Percentiles rank a stretch among this genome's conserved stretches.
Evolutionary conservation across 2,888 invertebrate species (phyloP).

Genomic region (Xestia xanthographa): DNA sequence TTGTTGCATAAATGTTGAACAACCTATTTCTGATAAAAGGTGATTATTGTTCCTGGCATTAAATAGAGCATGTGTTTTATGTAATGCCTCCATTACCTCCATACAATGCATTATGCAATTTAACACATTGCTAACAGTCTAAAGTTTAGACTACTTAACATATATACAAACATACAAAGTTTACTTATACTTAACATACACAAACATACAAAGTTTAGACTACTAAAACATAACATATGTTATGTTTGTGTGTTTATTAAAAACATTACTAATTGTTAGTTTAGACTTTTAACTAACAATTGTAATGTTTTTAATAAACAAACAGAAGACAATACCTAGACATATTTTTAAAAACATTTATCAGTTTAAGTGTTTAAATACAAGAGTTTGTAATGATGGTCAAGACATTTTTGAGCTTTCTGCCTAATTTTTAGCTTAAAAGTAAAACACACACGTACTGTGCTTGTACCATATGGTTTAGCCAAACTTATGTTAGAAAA

Average conservation of each 20-base stretch:
- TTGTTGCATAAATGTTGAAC: background rate
- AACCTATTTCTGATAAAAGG: background rate
- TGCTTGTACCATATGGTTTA: background rate
- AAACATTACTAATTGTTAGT: too few species aligned
- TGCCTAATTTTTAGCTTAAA: background rate
- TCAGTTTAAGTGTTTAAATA: too few species aligned
- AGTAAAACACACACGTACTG: background rate
- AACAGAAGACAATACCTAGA: background rate
- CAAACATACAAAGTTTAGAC: too few species aligned
- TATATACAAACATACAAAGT: too few species aligned
- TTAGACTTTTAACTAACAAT: too few species aligned
- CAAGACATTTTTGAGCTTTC: background rate
- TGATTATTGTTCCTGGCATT: background rate
- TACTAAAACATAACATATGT: too few species aligned
- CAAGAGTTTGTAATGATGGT: background rate
- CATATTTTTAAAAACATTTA: background rate
- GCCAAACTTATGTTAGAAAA: background rate
- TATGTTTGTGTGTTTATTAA: too few species aligned
- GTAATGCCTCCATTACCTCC: background rate
- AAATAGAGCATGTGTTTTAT: background rate
- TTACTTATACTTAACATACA: too few species aligned
- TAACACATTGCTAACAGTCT: background rate
- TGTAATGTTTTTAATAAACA: constrained; percentile 6
- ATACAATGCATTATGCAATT: background rate
- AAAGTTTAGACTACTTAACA: too few species aligned